A percentile compares a stretch with the other conserved stretches of the same genome.
Evolutionary conservation across 2,888 invertebrate species (phyloP).

Genomic region (Eristalis pertinax): DNA sequence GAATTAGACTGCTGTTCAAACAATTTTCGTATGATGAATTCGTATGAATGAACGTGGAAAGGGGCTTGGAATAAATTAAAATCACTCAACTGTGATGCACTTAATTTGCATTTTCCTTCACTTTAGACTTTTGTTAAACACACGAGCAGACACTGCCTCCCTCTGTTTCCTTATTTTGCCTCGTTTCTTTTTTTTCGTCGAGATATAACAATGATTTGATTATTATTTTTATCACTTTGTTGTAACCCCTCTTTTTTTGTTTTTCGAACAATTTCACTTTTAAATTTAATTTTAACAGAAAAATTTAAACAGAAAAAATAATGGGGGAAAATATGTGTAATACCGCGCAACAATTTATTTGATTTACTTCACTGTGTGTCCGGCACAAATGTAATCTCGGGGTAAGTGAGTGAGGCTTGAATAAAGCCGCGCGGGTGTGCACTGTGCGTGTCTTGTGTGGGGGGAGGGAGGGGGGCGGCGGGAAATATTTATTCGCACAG

Average conservation of each 20-base stretch:
- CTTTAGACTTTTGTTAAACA: not conserved
- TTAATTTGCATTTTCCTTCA: slow-evolving; percentile 52
- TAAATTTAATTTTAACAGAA: slow-evolving; percentile 22
- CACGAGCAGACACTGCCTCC: not conserved
- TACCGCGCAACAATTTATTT: slow-evolving; percentile 35
- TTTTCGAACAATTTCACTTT: slow-evolving; percentile 34
- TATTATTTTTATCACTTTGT: slow-evolving; percentile 36
- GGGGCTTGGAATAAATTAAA: slow-evolving; percentile 31
- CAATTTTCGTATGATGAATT: slow-evolving; percentile 13
- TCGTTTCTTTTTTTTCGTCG: not conserved
- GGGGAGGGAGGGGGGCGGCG: too few relatives aligned
- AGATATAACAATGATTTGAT: not conserved
- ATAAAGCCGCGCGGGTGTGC: not conserved
- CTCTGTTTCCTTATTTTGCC: not conserved
- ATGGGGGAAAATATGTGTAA: not conserved
- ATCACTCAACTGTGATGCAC: slow-evolving; percentile 65
- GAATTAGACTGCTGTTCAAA: not conserved
- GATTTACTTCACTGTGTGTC: slow-evolving; percentile 19
- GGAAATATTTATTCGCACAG: slow-evolving; percentile 36
- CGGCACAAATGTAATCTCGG: slow-evolving; percentile 16
- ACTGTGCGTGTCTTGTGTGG: not conserved
- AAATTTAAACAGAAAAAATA: not conserved
- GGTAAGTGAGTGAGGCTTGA: not conserved
- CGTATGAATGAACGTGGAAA: not conserved
- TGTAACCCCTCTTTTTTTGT: not conserved